These are phyloP conservation scores for Euproctis similis DNA, from an alignment of 2,888 invertebrate genomes.

Conservation along the genomic window DNA sequence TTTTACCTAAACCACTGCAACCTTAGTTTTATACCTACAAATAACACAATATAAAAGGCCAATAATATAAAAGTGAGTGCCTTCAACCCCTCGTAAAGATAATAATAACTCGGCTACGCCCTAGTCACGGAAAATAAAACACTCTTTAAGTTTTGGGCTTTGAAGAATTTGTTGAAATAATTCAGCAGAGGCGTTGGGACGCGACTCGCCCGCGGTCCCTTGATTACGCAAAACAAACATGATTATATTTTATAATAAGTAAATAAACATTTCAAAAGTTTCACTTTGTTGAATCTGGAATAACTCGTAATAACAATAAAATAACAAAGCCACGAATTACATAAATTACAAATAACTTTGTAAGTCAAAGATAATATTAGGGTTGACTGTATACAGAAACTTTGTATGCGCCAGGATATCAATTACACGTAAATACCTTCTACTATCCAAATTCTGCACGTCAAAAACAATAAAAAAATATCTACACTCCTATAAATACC, in stretches of 20 bases:
- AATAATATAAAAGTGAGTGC: constrained; percentile 62
- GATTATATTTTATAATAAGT: constrained; percentile 5
- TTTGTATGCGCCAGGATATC: no score
- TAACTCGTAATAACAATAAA: no score
- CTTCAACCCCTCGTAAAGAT: constrained; percentile 70
- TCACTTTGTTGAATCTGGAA: no score
- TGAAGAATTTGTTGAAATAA: constrained; percentile 30
- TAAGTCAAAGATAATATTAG: no score
- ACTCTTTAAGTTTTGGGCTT: constrained; percentile 28
- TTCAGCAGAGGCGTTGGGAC: constrained; percentile 13
- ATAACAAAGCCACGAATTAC: no score
- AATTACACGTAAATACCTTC: no score
- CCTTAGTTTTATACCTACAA: constrained; percentile 37
- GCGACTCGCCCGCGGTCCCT: background rate
- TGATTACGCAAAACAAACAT: constrained; percentile 3
- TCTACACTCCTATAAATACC: no score
- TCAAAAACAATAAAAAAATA: no score
- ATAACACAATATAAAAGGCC: constrained; percentile 51
- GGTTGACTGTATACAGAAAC: no score
- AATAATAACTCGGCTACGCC: constrained; percentile 51
- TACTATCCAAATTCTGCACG: no score
- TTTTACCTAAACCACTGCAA: constrained; percentile 32
- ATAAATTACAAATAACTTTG: no score
- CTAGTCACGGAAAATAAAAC: constrained; percentile 40
- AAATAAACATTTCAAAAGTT: no score